Evolutionary conservation across 1,140 invertebrate genomes (phyloP).

Genomic region (Heliconius himera): DNA sequence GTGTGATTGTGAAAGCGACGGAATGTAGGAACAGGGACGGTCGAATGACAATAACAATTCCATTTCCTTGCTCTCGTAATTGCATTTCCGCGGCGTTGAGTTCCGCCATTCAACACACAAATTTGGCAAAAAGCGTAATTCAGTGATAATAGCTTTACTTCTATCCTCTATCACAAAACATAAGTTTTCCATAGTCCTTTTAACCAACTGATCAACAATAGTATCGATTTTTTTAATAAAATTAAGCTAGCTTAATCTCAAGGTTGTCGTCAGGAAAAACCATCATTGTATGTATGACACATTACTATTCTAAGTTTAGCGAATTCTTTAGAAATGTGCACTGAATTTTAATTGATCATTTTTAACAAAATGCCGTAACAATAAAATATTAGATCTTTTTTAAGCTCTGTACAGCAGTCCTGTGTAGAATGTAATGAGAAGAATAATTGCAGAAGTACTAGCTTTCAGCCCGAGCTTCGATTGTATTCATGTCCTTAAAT

Average conservation of each 20-base stretch:
- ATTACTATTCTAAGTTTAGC: constrained; percentile 19
- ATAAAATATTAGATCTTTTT: background rate
- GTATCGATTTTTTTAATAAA: background rate
- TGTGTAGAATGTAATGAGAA: background rate
- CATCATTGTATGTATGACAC: constrained; percentile 38
- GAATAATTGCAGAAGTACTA: background rate
- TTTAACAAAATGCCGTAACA: background rate
- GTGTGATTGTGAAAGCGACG: too few species aligned
- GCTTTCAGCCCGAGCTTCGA: background rate
- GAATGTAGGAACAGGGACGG: too few species aligned
- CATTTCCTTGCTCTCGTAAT: too few species aligned
- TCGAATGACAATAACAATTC: too few species aligned
- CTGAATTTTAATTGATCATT: constrained; percentile 30
- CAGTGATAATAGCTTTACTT: too few species aligned
- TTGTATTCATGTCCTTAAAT: too few species aligned
- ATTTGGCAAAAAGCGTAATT: too few species aligned
- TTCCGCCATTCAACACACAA: too few species aligned
- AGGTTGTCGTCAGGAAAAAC: constrained; percentile 28
- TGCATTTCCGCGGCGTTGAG: too few species aligned
- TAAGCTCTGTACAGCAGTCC: background rate
- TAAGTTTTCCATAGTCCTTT: too few species aligned
- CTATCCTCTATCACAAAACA: too few species aligned
- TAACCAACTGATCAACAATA: too few species aligned
- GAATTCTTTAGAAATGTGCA: constrained; percentile 21
- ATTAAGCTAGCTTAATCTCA: background rate